Evolutionary conservation across 2,113 vertebrate genomes (phyloP).

Genomic region (Percopsis transmontana): DNA sequence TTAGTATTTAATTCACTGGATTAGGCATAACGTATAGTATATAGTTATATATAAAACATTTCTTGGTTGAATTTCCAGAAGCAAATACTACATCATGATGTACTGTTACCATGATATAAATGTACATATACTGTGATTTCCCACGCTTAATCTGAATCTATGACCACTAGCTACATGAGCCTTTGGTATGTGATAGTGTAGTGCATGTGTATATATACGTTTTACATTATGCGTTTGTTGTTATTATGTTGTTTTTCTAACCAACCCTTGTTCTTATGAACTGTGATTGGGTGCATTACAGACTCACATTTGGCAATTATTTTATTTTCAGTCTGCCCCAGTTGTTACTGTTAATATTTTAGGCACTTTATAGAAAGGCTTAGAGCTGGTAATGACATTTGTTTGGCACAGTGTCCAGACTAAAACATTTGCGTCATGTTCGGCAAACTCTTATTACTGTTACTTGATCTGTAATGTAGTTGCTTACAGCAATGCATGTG

Average conservation of each 20-base stretch:
- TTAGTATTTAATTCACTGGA: too few species aligned
- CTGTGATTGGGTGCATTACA: not conserved
- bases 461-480: not conserved
- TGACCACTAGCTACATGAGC: slow-evolving; percentile 35
- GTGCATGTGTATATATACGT: slow-evolving; percentile 25
- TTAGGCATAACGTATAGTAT: too few species aligned
- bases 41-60: too few species aligned
- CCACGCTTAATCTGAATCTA: slow-evolving; percentile 9
- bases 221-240: slow-evolving; percentile 27
- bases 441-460: not conserved
- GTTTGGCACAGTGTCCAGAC: not conserved
- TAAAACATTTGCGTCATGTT: not conserved
- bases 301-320: not conserved
- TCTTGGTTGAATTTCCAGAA: too few species aligned
- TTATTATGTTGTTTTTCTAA: slow-evolving; percentile 2
- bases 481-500: too few species aligned
- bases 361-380: not conserved
- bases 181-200: slow-evolving; percentile 9
- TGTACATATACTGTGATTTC: too few species aligned
- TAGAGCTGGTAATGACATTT: not conserved
- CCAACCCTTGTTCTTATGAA: not conserved
- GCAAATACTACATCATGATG: too few species aligned
- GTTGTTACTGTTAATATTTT: not conserved
- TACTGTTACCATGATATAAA: too few species aligned
- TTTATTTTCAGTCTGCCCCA: not conserved